Conservation (phyloP, 2,888 invertebrate genomes). For the Thymelicus lineola region DNA sequence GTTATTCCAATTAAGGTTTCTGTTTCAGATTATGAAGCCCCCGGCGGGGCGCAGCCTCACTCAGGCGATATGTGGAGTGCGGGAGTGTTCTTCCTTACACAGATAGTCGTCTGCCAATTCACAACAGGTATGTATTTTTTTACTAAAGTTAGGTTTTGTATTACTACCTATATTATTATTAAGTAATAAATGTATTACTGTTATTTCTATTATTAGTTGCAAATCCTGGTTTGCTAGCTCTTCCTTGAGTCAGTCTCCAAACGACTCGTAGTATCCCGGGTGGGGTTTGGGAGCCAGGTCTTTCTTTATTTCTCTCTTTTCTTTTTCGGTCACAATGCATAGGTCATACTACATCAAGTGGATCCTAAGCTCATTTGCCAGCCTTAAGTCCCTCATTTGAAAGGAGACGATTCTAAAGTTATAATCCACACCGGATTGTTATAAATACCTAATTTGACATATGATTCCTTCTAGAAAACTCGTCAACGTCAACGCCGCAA, state of each 20-base stretch:
- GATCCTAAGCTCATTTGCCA: too few species aligned
- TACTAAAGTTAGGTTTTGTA: too few species aligned
- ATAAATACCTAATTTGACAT: neutral
- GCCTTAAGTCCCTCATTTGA: neutral
- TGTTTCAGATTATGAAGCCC: slow-evolving; percentile 80
- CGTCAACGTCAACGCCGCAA: slow-evolving; percentile 59
- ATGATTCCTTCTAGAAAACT: slow-evolving; percentile 57
- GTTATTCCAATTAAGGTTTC: slow-evolving; percentile 34
- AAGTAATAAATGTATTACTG: too few species aligned
- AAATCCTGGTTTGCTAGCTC: too few species aligned
- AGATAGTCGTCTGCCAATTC: slow-evolving; percentile 77
- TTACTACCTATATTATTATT: too few species aligned
- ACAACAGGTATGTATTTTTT: slow-evolving; percentile 64
- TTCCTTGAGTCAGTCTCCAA: too few species aligned
- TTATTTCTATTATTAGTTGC: too few species aligned
- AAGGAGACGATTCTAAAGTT: neutral
- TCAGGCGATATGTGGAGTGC: slow-evolving; percentile 79
- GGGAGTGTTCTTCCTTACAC: slow-evolving; percentile 71
- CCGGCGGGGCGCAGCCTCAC: slow-evolving; percentile 65
- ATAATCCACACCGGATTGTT: neutral
- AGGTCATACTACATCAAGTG: too few species aligned
- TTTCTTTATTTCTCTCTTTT: too few species aligned
- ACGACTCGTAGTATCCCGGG: too few species aligned
- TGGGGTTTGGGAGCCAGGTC: too few species aligned
- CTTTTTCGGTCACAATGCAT: too few species aligned